phyloP scores from a whole-genome alignment of 2,113 vertebrate species.

The Gambusia affinis region DNA sequence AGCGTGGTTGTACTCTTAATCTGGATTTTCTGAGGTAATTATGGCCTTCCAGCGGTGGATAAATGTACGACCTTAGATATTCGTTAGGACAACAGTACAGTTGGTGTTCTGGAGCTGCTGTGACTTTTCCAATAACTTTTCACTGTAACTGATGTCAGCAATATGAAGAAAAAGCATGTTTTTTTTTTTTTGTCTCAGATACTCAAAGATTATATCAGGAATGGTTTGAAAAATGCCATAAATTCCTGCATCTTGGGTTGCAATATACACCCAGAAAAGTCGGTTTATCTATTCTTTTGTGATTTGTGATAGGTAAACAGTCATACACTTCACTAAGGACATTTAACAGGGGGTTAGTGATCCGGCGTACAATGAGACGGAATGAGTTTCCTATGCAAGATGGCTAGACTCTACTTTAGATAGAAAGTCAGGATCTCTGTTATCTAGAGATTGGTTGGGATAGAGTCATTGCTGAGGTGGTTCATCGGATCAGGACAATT shows the following conservation, averaged over 20 bases:
- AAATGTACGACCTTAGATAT: neutral
- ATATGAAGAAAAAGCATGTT: neutral
- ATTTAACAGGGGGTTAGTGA: neutral
- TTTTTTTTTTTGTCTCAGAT: neutral
- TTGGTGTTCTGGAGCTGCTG: neutral
- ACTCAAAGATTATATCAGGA: neutral
- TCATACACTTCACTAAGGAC: no score
- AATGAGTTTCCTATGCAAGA: no score
- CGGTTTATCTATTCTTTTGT: neutral
- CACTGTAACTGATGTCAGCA: neutral
- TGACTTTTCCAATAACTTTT: neutral
- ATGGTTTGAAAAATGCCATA: neutral
- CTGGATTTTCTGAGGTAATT: constrained; percentile 13
- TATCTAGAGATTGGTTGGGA: no score
- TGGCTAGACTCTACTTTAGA: no score
- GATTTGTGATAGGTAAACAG: neutral
- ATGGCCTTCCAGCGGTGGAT: neutral
- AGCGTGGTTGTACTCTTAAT: constrained; percentile 10
- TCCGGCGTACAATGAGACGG: no score
- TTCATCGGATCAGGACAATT: no score
- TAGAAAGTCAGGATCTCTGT: no score
- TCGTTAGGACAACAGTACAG: neutral
- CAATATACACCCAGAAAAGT: neutral
- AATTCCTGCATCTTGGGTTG: neutral
- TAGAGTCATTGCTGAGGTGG: no score